A percentile compares a stretch with the other conserved stretches of the same genome.
Conservation (phyloP, 2,888 invertebrate genomes). For the Xestia rhomboidea region DNA sequence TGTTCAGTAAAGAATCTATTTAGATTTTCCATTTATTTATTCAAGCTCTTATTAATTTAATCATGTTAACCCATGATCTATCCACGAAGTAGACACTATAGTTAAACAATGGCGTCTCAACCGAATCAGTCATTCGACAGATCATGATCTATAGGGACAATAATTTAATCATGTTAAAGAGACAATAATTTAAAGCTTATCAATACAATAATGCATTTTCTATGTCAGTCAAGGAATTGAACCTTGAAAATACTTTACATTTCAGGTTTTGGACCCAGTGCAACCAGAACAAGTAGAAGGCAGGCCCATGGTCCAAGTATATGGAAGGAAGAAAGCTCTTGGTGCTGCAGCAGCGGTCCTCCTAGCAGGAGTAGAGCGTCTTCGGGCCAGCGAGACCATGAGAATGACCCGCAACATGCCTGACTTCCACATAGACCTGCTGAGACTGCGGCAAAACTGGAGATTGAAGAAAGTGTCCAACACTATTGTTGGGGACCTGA, state of each 20-base stretch:
- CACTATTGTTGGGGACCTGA: slow-evolving; percentile 98
- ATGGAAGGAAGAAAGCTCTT: slow-evolving; percentile 97
- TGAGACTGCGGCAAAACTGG: slow-evolving; percentile 98
- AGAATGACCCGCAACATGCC: slow-evolving; percentile 93
- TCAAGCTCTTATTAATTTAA: neutral
- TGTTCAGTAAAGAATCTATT: neutral
- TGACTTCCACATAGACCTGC: slow-evolving; percentile 97
- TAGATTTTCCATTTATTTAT: neutral
- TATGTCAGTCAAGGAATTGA: neutral
- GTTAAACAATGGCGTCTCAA: too few relatives aligned
- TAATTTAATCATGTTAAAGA: neutral
- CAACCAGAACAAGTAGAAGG: slow-evolving; percentile 95
- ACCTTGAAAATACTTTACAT: neutral
- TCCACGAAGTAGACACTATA: too few relatives aligned
- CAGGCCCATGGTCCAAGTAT: slow-evolving; percentile 96
- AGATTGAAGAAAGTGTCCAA: slow-evolving; percentile 98
- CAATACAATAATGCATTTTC: neutral
- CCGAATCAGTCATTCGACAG: too few relatives aligned
- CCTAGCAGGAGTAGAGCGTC: slow-evolving; percentile 95
- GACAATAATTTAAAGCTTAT: neutral
- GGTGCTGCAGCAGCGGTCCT: slow-evolving; percentile 96
- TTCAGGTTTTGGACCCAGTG: slow-evolving; percentile 94
- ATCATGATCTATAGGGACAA: too few relatives aligned
- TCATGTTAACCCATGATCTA: too few relatives aligned
- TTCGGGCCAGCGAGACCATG: slow-evolving; percentile 95